These are phyloP conservation scores for Incurvaria masculella DNA, from an alignment of 2,888 invertebrate species.

Conservation along the genomic window DNA sequence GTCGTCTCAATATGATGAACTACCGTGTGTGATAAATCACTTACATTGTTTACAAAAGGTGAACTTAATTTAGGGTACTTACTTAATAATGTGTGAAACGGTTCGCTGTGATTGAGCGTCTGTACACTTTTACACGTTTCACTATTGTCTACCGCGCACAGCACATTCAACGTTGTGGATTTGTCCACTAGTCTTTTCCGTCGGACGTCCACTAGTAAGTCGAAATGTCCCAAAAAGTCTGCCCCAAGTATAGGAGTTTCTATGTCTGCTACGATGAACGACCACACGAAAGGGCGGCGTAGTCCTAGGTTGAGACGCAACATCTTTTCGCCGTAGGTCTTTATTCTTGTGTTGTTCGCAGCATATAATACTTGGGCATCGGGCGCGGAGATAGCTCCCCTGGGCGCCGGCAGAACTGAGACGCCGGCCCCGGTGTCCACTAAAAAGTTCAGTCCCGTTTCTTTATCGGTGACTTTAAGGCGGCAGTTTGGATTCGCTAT, in stretches of 20 bases:
- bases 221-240: slow-evolving; percentile 8
- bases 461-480: slow-evolving; percentile 10
- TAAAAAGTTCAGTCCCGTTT: slow-evolving; percentile 8
- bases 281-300: no score
- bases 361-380: slow-evolving; percentile 12
- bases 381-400: not conserved
- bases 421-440: slow-evolving; percentile 15
- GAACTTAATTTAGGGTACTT: not conserved
- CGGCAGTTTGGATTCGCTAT: no score
- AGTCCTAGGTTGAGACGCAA: slow-evolving; percentile 7
- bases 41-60: not conserved
- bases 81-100: not conserved
- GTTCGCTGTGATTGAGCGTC: not conserved
- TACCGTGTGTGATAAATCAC: slow-evolving; percentile 1
- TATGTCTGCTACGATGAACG: no score
- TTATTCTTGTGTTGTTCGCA: no score
- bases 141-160: not conserved
- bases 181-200: slow-evolving; percentile 3
- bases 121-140: not conserved
- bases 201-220: slow-evolving; percentile 9
- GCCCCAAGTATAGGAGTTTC: slow-evolving; percentile 13
- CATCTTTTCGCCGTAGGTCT: slow-evolving; percentile 10
- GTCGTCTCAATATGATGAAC: slow-evolving; percentile 12
- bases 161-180: slow-evolving; percentile 1
- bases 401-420: slow-evolving; percentile 9